Percentiles rank a stretch among this genome's conserved stretches.
Evolutionary conservation across 2,797 vertebrate species (phyloP).

Genomic region (Enteromius unitaeniatus): DNA sequence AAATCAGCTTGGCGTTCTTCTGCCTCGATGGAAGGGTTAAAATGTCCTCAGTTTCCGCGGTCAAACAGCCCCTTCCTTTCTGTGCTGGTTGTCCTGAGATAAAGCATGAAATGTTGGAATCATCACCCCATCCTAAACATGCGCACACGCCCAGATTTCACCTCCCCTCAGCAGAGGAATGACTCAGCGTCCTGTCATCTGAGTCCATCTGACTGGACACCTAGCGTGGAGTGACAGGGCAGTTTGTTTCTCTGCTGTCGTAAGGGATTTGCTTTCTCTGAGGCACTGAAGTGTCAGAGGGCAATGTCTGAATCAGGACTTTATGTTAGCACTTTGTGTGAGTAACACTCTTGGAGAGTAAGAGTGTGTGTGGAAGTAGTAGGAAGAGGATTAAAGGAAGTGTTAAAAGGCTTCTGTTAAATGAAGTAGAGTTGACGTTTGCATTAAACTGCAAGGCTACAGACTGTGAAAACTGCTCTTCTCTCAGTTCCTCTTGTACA

Average conservation of each 20-base stretch:
- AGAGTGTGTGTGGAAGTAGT: conserved; percentile 11
- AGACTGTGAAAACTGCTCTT: conserved; percentile 6
- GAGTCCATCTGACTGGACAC: background rate
- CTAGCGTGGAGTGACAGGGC: conserved; percentile 25
- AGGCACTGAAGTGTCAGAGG: conserved; percentile 6
- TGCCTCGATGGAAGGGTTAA: conserved; percentile 21
- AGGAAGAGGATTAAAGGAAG: conserved; percentile 17
- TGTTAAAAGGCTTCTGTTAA: conserved; percentile 32
- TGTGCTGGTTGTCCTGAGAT: conserved; percentile 23
- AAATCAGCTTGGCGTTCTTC: conserved; percentile 10
- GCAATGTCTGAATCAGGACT: conserved; percentile 22
- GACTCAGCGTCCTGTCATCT: conserved; percentile 31
- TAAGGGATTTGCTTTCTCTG: conserved; percentile 29
- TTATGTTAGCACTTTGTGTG: conserved; percentile 25
- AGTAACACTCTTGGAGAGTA: conserved; percentile 35
- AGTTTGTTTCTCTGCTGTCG: conserved; percentile 44
- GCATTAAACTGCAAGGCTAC: conserved; percentile 5
- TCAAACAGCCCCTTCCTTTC: background rate
- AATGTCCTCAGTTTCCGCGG: conserved; percentile 15
- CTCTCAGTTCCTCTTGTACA: background rate
- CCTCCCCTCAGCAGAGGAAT: conserved; percentile 4
- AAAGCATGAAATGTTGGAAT: conserved; percentile 34
- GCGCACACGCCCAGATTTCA: conserved; percentile 9
- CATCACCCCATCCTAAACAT: background rate
- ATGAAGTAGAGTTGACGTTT: conserved; percentile 4